Percentiles rank a stretch among this genome's conserved stretches.
Conservation (phyloP, 2,113 vertebrate species). For the Crotalus helleri region DNA sequence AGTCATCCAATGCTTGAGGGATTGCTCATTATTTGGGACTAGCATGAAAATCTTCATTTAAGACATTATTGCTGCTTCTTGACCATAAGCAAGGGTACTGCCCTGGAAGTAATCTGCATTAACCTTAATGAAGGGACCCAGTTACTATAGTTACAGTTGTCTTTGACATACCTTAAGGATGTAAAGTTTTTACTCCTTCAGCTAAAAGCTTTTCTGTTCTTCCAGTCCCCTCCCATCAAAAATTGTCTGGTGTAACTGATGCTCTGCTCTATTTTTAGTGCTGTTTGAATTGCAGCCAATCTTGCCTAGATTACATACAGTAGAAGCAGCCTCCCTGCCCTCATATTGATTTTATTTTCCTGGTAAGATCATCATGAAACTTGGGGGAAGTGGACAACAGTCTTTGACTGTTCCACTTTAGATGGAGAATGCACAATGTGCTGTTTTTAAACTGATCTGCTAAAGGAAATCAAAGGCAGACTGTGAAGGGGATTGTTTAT, state of each 20-base stretch:
- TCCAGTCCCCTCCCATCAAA: constrained; percentile 24
- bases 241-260: constrained; percentile 19
- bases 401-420: neutral
- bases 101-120: constrained; percentile 75
- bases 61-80: constrained; percentile 70
- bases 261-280: constrained; percentile 9
- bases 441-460: neutral
- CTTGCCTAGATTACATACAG: accelerated
- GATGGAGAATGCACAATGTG: neutral
- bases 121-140: constrained; percentile 66
- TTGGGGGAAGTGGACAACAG: neutral
- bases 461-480: neutral
- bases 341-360: neutral
- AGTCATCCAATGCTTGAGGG: constrained; percentile 46
- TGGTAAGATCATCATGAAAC: accelerated
- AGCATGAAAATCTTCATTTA: constrained; percentile 57
- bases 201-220: constrained; percentile 48
- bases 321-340: neutral
- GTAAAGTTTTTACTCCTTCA: constrained; percentile 61
- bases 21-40: constrained; percentile 59
- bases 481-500: neutral
- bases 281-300: constrained; percentile 8
- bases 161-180: constrained; percentile 59
- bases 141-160: constrained; percentile 77
- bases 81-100: constrained; percentile 70